These are phyloP conservation scores for Rhinolophus sinicus DNA, from an alignment of 2,113 vertebrate genomes.

Conservation along the genomic window DNA sequence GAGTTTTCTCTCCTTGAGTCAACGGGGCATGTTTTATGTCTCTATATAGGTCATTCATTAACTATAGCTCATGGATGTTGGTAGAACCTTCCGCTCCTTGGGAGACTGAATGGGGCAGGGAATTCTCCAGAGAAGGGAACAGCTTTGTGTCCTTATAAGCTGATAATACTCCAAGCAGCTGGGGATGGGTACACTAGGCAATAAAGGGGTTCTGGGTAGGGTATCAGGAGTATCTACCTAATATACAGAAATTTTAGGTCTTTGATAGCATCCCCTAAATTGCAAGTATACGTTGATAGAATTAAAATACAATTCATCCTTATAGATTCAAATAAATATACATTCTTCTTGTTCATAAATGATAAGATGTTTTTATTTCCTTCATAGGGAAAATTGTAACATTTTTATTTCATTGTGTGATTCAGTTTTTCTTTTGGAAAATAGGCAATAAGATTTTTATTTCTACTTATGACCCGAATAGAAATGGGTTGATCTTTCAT, in stretches of 20 bases:
- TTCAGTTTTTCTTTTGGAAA: background rate
- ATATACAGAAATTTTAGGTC: too few species aligned
- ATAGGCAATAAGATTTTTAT: background rate
- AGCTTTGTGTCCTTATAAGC: background rate
- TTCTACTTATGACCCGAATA: background rate
- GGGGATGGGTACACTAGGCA: too few species aligned
- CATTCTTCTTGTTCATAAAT: background rate
- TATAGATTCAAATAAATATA: background rate
- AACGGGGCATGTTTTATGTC: background rate
- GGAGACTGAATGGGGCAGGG: too few species aligned
- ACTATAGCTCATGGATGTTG: accelerated
- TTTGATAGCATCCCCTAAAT: background rate
- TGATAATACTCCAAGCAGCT: background rate
- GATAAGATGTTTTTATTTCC: background rate
- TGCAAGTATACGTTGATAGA: too few species aligned
- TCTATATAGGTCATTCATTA: background rate
- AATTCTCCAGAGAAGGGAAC: background rate
- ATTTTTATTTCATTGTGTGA: background rate
- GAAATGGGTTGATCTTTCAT: background rate
- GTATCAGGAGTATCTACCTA: too few species aligned
- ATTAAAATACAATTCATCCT: background rate
- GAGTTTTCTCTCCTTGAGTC: background rate
- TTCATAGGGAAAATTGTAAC: background rate
- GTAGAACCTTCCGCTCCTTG: background rate
- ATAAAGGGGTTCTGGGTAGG: too few species aligned